Evolutionary conservation across 2,113 vertebrate species (phyloP).

Genomic region (Microtus montanus): DNA sequence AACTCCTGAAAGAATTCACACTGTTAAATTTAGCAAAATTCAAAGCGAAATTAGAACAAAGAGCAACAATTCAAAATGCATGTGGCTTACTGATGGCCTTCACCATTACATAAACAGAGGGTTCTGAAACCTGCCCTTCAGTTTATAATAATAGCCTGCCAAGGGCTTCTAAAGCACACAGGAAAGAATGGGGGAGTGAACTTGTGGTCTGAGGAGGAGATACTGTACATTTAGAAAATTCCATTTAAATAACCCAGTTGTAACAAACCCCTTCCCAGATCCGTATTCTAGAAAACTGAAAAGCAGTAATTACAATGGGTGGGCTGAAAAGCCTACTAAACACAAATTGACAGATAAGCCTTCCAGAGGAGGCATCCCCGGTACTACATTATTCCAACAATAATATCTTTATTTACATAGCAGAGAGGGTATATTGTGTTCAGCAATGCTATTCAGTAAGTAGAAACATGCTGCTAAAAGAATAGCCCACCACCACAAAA

Average conservation of each 20-base stretch:
- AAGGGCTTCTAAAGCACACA: constrained; percentile 58
- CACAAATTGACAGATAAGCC: constrained; percentile 71
- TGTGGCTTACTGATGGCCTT: constrained; percentile 7
- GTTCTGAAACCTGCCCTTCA: constrained; percentile 67
- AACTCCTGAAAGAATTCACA: constrained; percentile 42
- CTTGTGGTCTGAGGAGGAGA: constrained; percentile 65
- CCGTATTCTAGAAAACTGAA: constrained; percentile 62
- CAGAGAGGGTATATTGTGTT: constrained; percentile 65
- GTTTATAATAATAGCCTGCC: constrained; percentile 70
- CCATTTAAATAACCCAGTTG: constrained; percentile 74
- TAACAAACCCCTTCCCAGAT: constrained; percentile 68
- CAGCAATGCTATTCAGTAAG: constrained; percentile 70
- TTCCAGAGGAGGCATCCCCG: constrained; percentile 71
- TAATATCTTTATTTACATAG: constrained; percentile 77
- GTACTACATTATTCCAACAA: constrained; percentile 73
- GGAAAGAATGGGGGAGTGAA: constrained; percentile 68
- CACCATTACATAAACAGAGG: constrained; percentile 53
- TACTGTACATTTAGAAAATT: constrained; percentile 75
- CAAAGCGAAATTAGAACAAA: constrained; percentile 61
- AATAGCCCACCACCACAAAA: constrained; percentile 62
- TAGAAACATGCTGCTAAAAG: constrained; percentile 72
- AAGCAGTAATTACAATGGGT: constrained; percentile 75
- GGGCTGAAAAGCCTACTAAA: constrained; percentile 73
- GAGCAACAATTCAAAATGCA: constrained; percentile 10
- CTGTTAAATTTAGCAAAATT: constrained; percentile 44